Percentiles rank a stretch among this genome's conserved stretches.
phyloP scores from a whole-genome alignment of 2,797 vertebrate genomes.

The Anas georgica region DNA sequence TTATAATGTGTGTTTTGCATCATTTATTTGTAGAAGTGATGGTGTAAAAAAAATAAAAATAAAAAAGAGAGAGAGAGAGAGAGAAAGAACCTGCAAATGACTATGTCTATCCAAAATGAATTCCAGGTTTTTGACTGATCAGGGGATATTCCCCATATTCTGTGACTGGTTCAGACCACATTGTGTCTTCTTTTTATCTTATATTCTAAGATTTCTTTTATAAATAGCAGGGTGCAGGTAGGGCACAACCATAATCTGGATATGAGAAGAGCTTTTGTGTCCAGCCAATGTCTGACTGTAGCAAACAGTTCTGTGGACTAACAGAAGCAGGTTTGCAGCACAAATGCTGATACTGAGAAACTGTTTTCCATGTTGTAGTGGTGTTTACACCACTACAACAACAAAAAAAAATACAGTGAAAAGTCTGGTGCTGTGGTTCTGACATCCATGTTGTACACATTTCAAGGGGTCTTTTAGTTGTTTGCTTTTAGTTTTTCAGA shows the following conservation, averaged over 20 bases:
- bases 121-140: not conserved
- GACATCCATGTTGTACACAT: not conserved
- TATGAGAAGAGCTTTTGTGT: not conserved
- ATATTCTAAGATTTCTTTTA: not conserved
- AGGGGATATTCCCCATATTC: no score
- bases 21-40: not conserved
- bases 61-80: no score
- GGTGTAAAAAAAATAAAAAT: not conserved
- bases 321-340: not conserved
- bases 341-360: not conserved
- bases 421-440: not conserved
- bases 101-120: not conserved
- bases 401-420: not conserved
- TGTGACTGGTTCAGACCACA: not conserved
- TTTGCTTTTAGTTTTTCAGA: not conserved
- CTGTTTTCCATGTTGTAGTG: no score
- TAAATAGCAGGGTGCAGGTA: not conserved
- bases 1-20: not conserved
- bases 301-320: not conserved
- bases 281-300: not conserved
- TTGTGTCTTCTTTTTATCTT: not conserved
- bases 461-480: not conserved
- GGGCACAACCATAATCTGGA: not conserved
- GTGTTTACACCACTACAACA: not conserved
- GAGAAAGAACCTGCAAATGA: not conserved